Conservation (phyloP, 2,113 vertebrate species). For the Tetrax tetrax region DNA sequence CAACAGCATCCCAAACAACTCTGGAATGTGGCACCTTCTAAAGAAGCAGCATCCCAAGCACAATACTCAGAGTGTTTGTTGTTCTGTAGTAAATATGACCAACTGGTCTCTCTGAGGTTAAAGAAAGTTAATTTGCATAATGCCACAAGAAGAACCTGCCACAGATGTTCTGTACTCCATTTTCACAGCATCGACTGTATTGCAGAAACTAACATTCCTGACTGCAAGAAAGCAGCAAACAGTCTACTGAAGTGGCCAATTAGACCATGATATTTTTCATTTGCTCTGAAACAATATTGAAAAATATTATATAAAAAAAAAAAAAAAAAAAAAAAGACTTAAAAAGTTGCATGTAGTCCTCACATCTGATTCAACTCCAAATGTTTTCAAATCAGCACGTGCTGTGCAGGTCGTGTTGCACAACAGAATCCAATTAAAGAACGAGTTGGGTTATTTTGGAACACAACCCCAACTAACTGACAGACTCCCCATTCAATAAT, state of each 20-base stretch:
- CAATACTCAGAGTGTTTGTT: background rate
- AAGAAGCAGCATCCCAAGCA: background rate
- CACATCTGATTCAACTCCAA: background rate
- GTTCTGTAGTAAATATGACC: background rate
- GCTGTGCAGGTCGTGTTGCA: background rate
- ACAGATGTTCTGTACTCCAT: background rate
- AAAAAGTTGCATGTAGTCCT: background rate
- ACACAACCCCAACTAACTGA: background rate
- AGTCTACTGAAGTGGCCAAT: background rate
- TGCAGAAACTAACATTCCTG: background rate
- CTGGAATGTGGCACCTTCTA: background rate
- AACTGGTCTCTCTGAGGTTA: background rate
- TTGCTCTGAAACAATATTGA: background rate
- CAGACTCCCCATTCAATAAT: background rate
- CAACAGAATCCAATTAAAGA: background rate
- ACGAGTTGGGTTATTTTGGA: background rate
- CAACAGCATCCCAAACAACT: background rate
- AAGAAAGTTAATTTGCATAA: background rate
- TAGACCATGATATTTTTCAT: background rate
- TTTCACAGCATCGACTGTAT: background rate
- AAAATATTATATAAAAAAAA: background rate
- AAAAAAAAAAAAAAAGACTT: background rate
- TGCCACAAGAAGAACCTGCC: background rate
- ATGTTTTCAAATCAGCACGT: background rate
- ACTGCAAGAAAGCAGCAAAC: background rate